These are phyloP conservation scores for Acestrorhynchus altus DNA, from an alignment of 2,797 vertebrate species.

Conservation along the genomic window DNA sequence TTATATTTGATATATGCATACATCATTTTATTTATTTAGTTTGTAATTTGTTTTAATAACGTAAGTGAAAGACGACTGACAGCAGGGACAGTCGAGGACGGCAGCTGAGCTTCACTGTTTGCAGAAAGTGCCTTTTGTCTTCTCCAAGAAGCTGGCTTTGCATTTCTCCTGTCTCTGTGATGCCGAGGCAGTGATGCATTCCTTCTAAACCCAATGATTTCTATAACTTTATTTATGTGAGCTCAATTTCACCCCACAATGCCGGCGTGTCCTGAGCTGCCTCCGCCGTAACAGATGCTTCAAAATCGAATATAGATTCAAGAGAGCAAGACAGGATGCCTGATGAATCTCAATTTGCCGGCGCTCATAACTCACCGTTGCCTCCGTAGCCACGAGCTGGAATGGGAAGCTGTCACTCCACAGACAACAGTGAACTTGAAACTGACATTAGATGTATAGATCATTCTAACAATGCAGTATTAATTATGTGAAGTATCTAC, in stretches of 20 bases:
- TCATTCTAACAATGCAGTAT: no score
- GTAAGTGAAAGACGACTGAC: neutral
- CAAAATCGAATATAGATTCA: constrained; percentile 82
- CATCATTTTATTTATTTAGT: no score
- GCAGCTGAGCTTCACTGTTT: neutral
- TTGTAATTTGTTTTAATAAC: no score
- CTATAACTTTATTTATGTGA: constrained; percentile 53
- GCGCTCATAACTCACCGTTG: constrained; percentile 73
- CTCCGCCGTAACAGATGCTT: constrained; percentile 76
- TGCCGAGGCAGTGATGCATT: constrained; percentile 28
- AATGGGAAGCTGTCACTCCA: constrained; percentile 63
- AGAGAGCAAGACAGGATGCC: constrained; percentile 74
- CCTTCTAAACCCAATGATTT: constrained; percentile 34
- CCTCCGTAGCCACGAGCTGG: constrained; percentile 16
- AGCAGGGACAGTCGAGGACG: no score
- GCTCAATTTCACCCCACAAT: constrained; percentile 73
- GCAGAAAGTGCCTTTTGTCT: constrained; percentile 1
- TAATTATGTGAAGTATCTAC: no score
- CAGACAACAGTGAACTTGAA: neutral
- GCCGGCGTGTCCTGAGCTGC: constrained; percentile 69
- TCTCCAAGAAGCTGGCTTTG: constrained; percentile 27
- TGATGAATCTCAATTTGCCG: constrained; percentile 81
- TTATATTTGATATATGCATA: no score
- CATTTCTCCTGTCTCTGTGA: constrained; percentile 2
- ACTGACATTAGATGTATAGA: neutral